A percentile compares a stretch with the other conserved stretches of the same genome.
phyloP scores from a whole-genome alignment of 2,888 invertebrate species.

The Cosmia trapezina region DNA sequence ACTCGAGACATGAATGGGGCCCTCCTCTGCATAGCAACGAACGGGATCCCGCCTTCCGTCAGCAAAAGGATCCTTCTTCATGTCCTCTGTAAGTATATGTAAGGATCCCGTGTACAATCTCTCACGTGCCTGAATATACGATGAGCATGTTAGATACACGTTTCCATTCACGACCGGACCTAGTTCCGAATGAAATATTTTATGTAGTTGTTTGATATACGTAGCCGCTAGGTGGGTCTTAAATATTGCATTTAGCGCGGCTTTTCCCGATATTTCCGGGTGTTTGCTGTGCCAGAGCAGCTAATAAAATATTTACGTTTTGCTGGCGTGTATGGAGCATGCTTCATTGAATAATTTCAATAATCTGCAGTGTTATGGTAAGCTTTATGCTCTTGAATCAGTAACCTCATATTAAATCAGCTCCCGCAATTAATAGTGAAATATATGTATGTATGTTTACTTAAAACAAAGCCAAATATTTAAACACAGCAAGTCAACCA shows the following conservation, averaged over 20 bases:
- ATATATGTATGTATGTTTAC: too few relatives aligned
- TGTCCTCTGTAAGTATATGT: slow-evolving; percentile 90
- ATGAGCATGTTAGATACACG: slow-evolving; percentile 34
- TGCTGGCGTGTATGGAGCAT: neutral
- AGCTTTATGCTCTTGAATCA: neutral
- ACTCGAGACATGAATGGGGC: slow-evolving; percentile 91
- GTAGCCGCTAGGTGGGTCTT: slow-evolving; percentile 14
- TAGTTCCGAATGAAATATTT: slow-evolving; percentile 45
- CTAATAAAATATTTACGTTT: slow-evolving; percentile 5
- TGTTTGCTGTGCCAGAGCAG: neutral
- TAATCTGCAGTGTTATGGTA: neutral
- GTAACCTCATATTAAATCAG: neutral
- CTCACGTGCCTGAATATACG: slow-evolving; percentile 44
- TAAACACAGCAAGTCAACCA: neutral
- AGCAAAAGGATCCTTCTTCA: slow-evolving; percentile 82
- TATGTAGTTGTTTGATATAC: slow-evolving; percentile 40
- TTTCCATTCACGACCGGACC: slow-evolving; percentile 43
- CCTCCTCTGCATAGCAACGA: slow-evolving; percentile 91
- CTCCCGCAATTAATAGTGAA: neutral
- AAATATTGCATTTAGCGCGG: slow-evolving; percentile 30
- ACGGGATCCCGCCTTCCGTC: slow-evolving; percentile 89
- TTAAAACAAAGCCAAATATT: neutral
- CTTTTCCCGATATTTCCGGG: slow-evolving; percentile 12
- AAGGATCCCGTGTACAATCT: slow-evolving; percentile 33
- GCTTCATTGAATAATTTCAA: neutral